Evolutionary conservation across 2,113 vertebrate genomes (phyloP).

Genomic region (Eira barbara): DNA sequence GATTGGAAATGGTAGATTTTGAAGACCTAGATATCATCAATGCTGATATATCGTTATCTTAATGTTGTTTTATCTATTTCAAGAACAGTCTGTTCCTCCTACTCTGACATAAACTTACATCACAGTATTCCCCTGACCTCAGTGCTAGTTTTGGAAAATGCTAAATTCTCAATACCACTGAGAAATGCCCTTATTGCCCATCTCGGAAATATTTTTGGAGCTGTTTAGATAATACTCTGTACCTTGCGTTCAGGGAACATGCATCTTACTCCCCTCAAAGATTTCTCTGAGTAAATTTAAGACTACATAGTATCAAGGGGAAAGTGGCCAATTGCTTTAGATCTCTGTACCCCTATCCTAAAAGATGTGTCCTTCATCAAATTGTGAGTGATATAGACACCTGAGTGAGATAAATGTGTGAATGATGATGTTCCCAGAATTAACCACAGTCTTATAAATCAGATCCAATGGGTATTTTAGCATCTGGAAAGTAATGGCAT

Average conservation of each 20-base stretch:
- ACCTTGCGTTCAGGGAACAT: background rate
- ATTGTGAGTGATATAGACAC: background rate
- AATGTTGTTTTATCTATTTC: conserved; percentile 13
- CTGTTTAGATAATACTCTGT: background rate
- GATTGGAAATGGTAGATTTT: background rate
- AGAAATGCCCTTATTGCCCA: conserved; percentile 6
- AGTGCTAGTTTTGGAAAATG: background rate
- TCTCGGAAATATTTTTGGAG: background rate
- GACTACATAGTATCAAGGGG: background rate
- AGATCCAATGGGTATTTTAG: background rate
- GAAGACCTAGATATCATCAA: conserved; percentile 11
- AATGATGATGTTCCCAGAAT: background rate
- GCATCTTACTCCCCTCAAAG: background rate
- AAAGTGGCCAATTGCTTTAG: background rate
- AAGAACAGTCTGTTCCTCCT: background rate
- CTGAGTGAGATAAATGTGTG: background rate
- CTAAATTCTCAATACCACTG: background rate
- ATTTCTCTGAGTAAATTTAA: conserved; percentile 14
- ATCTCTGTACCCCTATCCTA: background rate
- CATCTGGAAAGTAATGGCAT: background rate
- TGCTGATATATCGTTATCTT: conserved; percentile 14
- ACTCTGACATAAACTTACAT: background rate
- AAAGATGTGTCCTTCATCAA: background rate
- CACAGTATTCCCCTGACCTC: background rate
- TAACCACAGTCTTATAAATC: background rate